These are phyloP conservation scores for Chrysoperla carnea DNA, from an alignment of 1,140 invertebrate species.

Conservation along the genomic window DNA sequence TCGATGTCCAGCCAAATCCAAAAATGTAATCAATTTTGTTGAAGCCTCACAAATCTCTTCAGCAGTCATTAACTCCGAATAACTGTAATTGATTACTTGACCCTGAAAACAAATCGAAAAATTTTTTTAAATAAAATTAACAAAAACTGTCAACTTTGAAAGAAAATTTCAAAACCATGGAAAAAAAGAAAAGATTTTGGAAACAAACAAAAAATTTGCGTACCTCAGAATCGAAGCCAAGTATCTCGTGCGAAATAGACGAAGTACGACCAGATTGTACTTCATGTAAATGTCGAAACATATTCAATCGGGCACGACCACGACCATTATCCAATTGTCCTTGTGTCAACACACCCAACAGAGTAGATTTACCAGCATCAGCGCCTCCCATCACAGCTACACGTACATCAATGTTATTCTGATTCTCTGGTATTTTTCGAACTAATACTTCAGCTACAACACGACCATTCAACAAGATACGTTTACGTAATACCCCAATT, in stretches of 20 bases:
- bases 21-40: slow-evolving; percentile 82
- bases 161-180: too few relatives aligned
- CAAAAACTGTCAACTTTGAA: too few relatives aligned
- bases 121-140: slow-evolving; percentile 2
- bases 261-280: slow-evolving; percentile 91
- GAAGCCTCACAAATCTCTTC: slow-evolving; percentile 88
- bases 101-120: slow-evolving; percentile 25
- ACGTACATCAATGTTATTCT: slow-evolving; percentile 75
- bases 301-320: slow-evolving; percentile 83
- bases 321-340: slow-evolving; percentile 90
- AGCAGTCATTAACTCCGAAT: slow-evolving; percentile 75
- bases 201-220: too few relatives aligned
- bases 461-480: slow-evolving; percentile 25
- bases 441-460: slow-evolving; percentile 77
- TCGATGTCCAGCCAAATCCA: slow-evolving; percentile 91
- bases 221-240: slow-evolving; percentile 76
- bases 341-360: slow-evolving; percentile 87
- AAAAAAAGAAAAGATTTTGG: too few relatives aligned
- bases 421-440: slow-evolving; percentile 61
- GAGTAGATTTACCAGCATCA: slow-evolving; percentile 85
- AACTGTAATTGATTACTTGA: slow-evolving; percentile 63
- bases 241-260: slow-evolving; percentile 89
- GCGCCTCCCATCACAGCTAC: slow-evolving; percentile 86
- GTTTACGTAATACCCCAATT: slow-evolving; percentile 37
- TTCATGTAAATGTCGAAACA: slow-evolving; percentile 93